phyloP scores from a whole-genome alignment of 2,113 vertebrate genomes.

The Pelodiscus sinensis region DNA sequence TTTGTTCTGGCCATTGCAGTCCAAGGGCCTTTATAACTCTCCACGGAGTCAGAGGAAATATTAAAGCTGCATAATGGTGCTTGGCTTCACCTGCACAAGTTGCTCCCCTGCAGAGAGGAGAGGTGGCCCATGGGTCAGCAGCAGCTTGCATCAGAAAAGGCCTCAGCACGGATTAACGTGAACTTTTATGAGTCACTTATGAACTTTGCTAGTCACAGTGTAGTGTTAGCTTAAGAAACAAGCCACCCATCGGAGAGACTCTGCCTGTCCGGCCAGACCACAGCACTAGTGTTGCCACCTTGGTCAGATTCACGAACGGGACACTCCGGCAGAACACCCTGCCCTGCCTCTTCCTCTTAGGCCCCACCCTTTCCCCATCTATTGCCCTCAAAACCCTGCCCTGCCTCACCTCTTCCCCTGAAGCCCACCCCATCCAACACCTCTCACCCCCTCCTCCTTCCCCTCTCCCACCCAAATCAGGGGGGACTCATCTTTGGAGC shows the following conservation, averaged over 20 bases:
- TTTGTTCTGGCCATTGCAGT: not conserved
- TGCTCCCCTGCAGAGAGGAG: slow-evolving; percentile 15
- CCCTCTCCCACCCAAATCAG: too few relatives aligned
- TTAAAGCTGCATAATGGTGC: not conserved
- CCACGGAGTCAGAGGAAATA: not conserved
- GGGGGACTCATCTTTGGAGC: too few relatives aligned
- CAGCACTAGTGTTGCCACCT: too few relatives aligned
- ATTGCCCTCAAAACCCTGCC: too few relatives aligned
- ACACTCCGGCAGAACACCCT: too few relatives aligned
- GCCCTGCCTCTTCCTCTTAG: too few relatives aligned
- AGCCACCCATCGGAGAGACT: not conserved
- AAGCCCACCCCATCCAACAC: too few relatives aligned
- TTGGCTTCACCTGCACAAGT: slow-evolving; percentile 35
- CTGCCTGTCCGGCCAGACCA: not conserved
- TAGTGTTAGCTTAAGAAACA: not conserved
- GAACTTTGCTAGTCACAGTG: not conserved
- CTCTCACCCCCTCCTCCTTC: too few relatives aligned
- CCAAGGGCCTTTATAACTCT: slow-evolving; percentile 15
- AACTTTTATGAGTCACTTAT: not conserved
- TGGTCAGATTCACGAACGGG: too few relatives aligned
- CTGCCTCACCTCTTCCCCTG: too few relatives aligned
- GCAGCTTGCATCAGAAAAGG: not conserved
- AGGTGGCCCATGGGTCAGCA: not conserved
- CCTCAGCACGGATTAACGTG: rapidly evolving
- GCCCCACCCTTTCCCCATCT: too few relatives aligned